phyloP scores from a whole-genome alignment of 1,140 invertebrate species.

The Ruditapes philippinarum region DNA sequence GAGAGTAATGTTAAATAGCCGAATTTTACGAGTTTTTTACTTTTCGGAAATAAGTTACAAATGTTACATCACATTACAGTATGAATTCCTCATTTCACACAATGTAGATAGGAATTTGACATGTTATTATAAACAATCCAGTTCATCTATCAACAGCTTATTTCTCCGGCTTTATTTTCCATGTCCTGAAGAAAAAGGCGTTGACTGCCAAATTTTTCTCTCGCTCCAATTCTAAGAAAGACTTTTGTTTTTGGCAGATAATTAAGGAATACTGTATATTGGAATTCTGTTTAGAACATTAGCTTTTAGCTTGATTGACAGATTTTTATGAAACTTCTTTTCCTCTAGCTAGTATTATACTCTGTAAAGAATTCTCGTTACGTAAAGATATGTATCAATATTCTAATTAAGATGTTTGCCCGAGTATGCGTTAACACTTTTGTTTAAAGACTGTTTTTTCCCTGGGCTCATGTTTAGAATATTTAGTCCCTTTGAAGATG shows the following conservation, averaged over 20 bases:
- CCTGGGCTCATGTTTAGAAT: no score
- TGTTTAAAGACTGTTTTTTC: background rate
- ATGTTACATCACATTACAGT: conserved; percentile 9
- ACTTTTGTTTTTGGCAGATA: background rate
- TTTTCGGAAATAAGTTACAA: background rate
- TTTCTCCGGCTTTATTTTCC: background rate
- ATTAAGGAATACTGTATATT: background rate
- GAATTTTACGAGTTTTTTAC: no score
- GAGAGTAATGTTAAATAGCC: no score
- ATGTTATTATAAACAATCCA: conserved; percentile 42
- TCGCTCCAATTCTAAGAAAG: background rate
- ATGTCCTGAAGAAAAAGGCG: background rate
- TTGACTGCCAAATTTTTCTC: background rate
- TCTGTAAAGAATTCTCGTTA: background rate
- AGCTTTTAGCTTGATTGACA: background rate
- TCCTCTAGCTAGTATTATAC: background rate
- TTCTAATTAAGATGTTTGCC: background rate
- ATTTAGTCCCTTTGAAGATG: no score
- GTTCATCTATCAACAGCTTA: background rate
- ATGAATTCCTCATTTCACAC: conserved; percentile 24
- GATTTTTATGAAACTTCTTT: conserved; percentile 7
- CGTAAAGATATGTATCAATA: background rate
- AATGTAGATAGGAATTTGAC: background rate
- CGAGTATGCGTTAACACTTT: background rate
- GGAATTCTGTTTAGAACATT: background rate